Evolutionary conservation across 1,140 invertebrate species (phyloP), one percentile per base, ranked within the genome.

Genomic region (Melipona quadrifasciata): DNA sequence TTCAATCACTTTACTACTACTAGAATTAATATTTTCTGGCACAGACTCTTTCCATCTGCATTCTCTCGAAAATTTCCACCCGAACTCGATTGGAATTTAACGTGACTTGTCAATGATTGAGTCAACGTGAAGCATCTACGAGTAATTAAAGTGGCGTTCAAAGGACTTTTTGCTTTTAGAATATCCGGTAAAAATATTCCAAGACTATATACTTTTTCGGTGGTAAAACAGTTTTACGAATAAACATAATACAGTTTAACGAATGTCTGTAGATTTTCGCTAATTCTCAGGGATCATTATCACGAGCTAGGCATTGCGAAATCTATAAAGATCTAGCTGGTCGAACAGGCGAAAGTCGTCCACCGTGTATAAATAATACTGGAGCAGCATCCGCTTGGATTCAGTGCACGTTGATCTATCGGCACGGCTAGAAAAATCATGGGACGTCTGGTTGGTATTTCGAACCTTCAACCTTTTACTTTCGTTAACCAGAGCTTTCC

Each of bases 351-450:
- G 93, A 94, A 94, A 93, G 93, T 94, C 55, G 86, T 90, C 77
- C 73, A 72, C 77, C 67, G 86, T 93, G 70, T 92, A 94, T 95
- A 95, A 94, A 94, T 94, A 94, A 92, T 93, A 84, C 74, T 80
- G 72, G 12, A 78, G 75, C 82, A 88, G 75, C 76, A 78, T 86
- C 79, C 72, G 74, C 84, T 80, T 72, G 53, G 64, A 85, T 92
- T 89, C 91, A 93, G 92, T 93, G 73, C 61, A 85, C 72, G 61
- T 91, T 77, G 58, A 86, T 86, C 88, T 84, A 86, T 85, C 67
- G 75, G 53, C 61, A 64, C 80, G 80, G 82, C 79, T 67, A 53
- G 71, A 70, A 85, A 80, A 74, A 39, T 17, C 68, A 71, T 71
- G 68, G 68, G 39, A n/a, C 68, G 21, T n/a, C 39, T 71, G 68